Conservation (phyloP, 2,888 invertebrate species). For the Hemithea aestivaria region DNA sequence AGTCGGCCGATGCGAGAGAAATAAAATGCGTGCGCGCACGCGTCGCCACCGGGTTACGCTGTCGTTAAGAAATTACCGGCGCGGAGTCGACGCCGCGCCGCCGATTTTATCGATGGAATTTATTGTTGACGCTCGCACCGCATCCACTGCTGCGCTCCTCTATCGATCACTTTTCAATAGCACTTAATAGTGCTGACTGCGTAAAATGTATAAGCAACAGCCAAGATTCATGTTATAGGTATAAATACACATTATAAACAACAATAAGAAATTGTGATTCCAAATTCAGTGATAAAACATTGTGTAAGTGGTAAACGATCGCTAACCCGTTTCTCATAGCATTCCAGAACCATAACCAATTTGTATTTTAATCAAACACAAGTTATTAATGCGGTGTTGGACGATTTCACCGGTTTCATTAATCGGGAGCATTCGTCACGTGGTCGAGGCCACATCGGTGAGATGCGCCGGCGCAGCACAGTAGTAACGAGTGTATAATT, state of each 20-base stretch:
- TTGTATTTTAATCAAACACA: constrained; percentile 26
- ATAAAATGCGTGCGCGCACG: constrained; percentile 75
- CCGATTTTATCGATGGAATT: constrained; percentile 79
- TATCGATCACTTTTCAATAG: constrained; percentile 41
- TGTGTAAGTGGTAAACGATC: background rate
- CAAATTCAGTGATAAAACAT: no score
- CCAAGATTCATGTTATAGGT: background rate
- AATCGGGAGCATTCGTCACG: constrained; percentile 51
- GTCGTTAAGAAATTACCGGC: constrained; percentile 77
- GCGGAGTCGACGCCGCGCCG: constrained; percentile 67
- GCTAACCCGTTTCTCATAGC: no score
- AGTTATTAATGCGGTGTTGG: constrained; percentile 46
- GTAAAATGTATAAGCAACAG: no score
- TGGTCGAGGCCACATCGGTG: constrained; percentile 18
- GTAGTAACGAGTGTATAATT: constrained; percentile 80
- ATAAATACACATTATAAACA: background rate
- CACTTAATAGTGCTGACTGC: constrained; percentile 7
- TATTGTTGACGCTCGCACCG: constrained; percentile 69
- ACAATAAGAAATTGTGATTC: background rate
- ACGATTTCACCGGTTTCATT: constrained; percentile 55
- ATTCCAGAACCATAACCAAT: constrained; percentile 2
- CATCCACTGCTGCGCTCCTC: constrained; percentile 40
- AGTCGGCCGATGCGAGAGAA: constrained; percentile 69
- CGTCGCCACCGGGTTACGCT: constrained; percentile 78
- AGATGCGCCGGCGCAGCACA: constrained; percentile 54